Base-by-base conservation (phyloP, 2,888 invertebrate species). In the Chaitophorus viminalis region DNA sequence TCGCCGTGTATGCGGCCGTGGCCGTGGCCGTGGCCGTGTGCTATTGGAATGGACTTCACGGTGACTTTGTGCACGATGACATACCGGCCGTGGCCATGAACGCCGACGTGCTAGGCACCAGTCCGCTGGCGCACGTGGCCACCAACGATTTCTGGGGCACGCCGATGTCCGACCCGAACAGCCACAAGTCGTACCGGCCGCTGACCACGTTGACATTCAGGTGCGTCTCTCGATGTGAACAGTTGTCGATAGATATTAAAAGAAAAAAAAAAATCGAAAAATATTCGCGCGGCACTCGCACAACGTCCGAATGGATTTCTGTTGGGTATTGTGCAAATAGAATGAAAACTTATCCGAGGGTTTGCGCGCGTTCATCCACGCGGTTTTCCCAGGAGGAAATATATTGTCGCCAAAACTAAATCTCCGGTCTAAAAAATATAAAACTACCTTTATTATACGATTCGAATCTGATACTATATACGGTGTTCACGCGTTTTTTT, bases 81-180 rank as follows among this genome's bases (percentile, higher is more conserved):
- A 94, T 96, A 90, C 96, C 96, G 88, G 97, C 96, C 65, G 94
- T 97, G 90, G 94, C 95, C 91, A 93, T 94, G 89, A 97, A 97
- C 92, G 93, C 94, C 90, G 97, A 97, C 92, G 97, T 96, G 89
- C 93, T 94, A 81, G 96, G 95, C 0, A 92, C 93, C 84, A 94
- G 93, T 89, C 92, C 94, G 54, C 91, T 95, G 90, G 91, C 92
- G 89, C 93, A 93, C 90, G 93, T 95, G 90, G 94, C 96, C 91
- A 92, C 93, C 90, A 95, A 96, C 91, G 97, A 97, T 92, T 97
- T 96, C 91, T 97, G 97, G 97, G 97, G 97, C n/a, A 95, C 95
- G 86, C 94, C 95, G 60, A 96, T 97, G 95, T 93, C 94, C n/a
- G 95, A 96, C 91, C 92, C 94, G 84, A 93, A 93, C 91, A 96